Evolutionary conservation across 1,140 invertebrate species (phyloP), one percentile per base, ranked within the genome.

Genomic region (Drosophila watanabei): DNA sequence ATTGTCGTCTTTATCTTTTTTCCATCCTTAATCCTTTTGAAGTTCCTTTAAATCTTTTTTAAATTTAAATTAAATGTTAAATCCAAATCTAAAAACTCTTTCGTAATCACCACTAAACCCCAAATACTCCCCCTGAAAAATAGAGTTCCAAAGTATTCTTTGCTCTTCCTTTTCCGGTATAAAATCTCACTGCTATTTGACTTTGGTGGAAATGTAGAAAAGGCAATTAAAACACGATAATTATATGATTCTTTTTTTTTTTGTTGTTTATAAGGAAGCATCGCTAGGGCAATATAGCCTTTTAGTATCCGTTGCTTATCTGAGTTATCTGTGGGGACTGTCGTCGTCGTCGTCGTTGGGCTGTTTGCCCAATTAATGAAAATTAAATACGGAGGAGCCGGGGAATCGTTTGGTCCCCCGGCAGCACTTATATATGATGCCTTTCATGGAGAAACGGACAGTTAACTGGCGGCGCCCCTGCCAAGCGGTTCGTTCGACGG

Each of bases 291-390:
- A 56, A 18, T 35, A 37, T 24, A 37, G 41, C 63, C 41, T 28
- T 57, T 54, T 69, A 80, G 89, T 91, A 89, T 89, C 86, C 86
- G 76, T 20, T 33, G 51, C 60, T 86, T 89, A 89, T 86, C 85
- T 66, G 46, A 80, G 54, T 71, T 85, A 85, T 85, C 82, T 52
- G 56, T 2, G 13, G 52, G 10, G 35, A 43, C 54, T 75, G 28
- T 73, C 43, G 28, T 72, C 43, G 28, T 72, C 48, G n/a, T 10
- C 63, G 35, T 28, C 5, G 35, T 28, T 4, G 56, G 37, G 35
- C 70, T 89, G 86, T 89, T 89, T 89, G 71, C 62, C 81, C 82
- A 82, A 91, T 89, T 89, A 89, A 89, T 89, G 88, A 91, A 89
- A 89, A 73, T 58, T 79, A 83, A 85, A 85, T 69, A 87, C 20